Evolutionary conservation across 2,113 vertebrate species (phyloP).

Genomic region (Elachura formosa): DNA sequence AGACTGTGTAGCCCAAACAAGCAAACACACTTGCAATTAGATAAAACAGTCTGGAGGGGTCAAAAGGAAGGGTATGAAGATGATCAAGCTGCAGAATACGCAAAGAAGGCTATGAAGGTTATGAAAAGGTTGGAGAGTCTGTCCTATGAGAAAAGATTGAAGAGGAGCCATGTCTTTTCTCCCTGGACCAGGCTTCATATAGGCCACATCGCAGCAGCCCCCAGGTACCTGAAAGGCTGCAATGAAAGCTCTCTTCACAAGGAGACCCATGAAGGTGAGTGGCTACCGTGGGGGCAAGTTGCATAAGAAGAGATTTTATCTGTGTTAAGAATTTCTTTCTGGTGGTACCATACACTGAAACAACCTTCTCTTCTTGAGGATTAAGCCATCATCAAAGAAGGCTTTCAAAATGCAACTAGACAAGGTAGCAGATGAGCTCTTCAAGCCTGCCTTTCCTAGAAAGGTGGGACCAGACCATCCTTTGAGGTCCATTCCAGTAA

Average conservation of each 20-base stretch:
- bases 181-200: not conserved
- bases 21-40: not conserved
- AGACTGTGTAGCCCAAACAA: not conserved
- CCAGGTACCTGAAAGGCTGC: not conserved
- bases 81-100: not conserved
- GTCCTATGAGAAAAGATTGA: not conserved
- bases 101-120: not conserved
- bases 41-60: not conserved
- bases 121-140: not conserved
- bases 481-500: not conserved
- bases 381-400: not conserved
- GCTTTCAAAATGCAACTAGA: not conserved
- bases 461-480: not conserved
- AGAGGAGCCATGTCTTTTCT: not conserved
- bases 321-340: not conserved
- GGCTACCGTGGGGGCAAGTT: not conserved
- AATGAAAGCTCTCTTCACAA: not conserved
- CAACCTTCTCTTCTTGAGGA: not conserved
- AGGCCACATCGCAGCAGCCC: not conserved
- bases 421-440: not conserved
- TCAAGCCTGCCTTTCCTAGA: not conserved
- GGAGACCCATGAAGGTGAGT: fast-evolving
- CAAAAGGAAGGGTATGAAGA: not conserved
- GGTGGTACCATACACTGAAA: not conserved
- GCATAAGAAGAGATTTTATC: not conserved